A percentile compares a stretch with the other conserved stretches of the same genome.
Conservation (phyloP, 2,113 vertebrate genomes). For the Orientallactaga bullata region DNA sequence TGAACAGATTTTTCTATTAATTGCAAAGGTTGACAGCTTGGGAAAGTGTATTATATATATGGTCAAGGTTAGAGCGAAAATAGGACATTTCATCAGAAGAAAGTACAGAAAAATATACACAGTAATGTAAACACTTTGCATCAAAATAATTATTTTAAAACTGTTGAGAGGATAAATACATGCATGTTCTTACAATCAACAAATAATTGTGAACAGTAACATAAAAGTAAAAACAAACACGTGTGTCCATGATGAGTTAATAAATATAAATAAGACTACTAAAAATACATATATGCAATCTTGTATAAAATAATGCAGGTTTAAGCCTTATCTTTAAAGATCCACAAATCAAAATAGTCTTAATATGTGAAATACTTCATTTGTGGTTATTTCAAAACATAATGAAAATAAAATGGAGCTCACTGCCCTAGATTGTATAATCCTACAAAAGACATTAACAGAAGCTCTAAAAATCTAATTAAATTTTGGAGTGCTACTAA, state of each 20-base stretch:
- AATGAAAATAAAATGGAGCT: slow-evolving; percentile 81
- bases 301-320: not conserved
- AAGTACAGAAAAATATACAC: not conserved
- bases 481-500: slow-evolving; percentile 88
- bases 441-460: slow-evolving; percentile 89
- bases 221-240: not conserved
- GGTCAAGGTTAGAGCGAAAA: slow-evolving; percentile 4
- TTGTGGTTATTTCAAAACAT: slow-evolving; percentile 69
- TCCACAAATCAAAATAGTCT: slow-evolving; percentile 21
- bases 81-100: not conserved
- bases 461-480: slow-evolving; percentile 90
- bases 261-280: not conserved
- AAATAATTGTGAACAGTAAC: not conserved
- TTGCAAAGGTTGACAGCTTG: not conserved
- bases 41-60: not conserved
- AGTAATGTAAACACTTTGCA: not conserved
- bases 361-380: slow-evolving; percentile 52
- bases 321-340: slow-evolving; percentile 28
- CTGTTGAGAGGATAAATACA: not conserved
- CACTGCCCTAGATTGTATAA: slow-evolving; percentile 84
- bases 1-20: not conserved
- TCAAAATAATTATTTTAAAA: not conserved
- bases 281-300: not conserved
- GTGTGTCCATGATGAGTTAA: not conserved
- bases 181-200: not conserved